A percentile compares a stretch with the other conserved stretches of the same genome.
phyloP scores from a whole-genome alignment of 2,888 invertebrate species.

The Cantharis rufa region DNA sequence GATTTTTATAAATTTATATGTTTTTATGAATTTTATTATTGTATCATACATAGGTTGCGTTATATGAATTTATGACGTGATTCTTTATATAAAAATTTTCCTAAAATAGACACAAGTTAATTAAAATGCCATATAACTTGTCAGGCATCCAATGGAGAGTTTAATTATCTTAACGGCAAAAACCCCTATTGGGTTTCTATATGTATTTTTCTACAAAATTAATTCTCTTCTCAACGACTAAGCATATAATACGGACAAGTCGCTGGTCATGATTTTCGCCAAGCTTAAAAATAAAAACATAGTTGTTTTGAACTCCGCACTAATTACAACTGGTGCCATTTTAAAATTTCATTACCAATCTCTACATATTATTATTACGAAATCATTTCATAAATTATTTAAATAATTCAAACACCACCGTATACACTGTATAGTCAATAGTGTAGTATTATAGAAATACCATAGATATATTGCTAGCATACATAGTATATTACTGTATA shows the following conservation, averaged over 20 bases:
- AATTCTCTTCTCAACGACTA: neutral
- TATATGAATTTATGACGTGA: neutral
- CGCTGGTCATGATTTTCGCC: neutral
- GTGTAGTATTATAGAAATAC: no score
- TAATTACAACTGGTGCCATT: neutral
- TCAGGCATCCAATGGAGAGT: constrained; percentile 17
- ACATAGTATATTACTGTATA: no score
- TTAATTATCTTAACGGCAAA: constrained; percentile 14
- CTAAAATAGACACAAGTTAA: constrained; percentile 16
- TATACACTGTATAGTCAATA: no score
- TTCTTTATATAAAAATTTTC: constrained; percentile 1
- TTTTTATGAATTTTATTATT: neutral
- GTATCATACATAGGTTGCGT: no score
- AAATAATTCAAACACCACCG: no score
- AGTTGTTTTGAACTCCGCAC: neutral
- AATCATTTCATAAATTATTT: no score
- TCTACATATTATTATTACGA: no score
- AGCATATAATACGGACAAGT: neutral
- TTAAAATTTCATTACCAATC: no score
- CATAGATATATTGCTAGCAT: no score
- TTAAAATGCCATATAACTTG: constrained; percentile 21
- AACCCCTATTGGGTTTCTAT: constrained; percentile 8
- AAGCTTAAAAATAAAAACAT: neutral
- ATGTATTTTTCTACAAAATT: neutral
- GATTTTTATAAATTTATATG: neutral